Evolutionary conservation across 2,113 vertebrate genomes (phyloP), one percentile per base, ranked within the genome.

Genomic region (Megaptera novaeangliae): DNA sequence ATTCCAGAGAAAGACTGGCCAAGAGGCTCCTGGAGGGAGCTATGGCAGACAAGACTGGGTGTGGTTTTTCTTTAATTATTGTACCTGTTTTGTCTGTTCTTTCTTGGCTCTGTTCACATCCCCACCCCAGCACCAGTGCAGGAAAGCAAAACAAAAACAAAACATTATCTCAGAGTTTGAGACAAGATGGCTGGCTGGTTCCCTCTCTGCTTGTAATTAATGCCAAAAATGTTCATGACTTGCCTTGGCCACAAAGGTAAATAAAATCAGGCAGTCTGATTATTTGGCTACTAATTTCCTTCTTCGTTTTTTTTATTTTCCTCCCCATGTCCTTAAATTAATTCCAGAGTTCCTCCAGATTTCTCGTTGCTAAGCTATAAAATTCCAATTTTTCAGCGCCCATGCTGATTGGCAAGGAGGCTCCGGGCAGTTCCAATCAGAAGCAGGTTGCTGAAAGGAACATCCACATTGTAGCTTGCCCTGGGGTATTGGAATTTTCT

Each of bases 281-380:
- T 80, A 94, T 59, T 95, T 78, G 93, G 86, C 72, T 96, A 63
- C 94, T 84, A 88, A 96, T 90, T 96, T 94, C 92, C 64, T 92
- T 82, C 93, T 87, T 49, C n/a, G 5, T 81, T 69, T 81, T 69
- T 59, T 64, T 97, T 49, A 10, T 52, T 52, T 15, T 1, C 20
- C 74, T 68, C 78, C 75, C 69, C 49, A 39, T 80, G 91, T 77
- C 80, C 86, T 95, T 84, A 96, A 92, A 94, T 97, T 92, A 95
- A 95, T 96, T 97, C 92, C 96, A 95, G 97, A 95, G 80, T 95
- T 91, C 80, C 78, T 94, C 94, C 94, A 95, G 93, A 95, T 93
- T 98, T 72, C 75, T 92, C 14, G 61, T 92, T 97, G 93, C 96
- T 97, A 95, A 95, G 95, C 97, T 95, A 10, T 96, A 36, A 90